Percentiles rank a stretch among this genome's conserved stretches.
Conservation (phyloP, 2,797 vertebrate species). For the Molossus alvarezi region DNA sequence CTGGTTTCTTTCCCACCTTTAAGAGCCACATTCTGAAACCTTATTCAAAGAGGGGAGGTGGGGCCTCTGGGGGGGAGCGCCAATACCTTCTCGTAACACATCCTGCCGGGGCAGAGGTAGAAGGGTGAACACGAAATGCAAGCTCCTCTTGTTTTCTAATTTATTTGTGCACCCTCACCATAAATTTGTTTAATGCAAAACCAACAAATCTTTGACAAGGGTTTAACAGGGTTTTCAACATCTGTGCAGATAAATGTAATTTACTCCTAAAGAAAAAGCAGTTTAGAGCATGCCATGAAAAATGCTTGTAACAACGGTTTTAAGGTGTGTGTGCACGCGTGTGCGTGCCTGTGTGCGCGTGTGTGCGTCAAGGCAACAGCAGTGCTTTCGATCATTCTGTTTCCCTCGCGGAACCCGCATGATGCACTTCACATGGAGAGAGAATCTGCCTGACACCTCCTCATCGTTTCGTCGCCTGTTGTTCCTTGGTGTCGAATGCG, state of each 20-base stretch:
- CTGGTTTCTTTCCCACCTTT: conserved; percentile 70
- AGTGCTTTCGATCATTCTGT: conserved; percentile 76
- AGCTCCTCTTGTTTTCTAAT: conserved; percentile 73
- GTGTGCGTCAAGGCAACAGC: conserved; percentile 60
- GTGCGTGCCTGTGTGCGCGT: neutral
- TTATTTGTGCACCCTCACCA: conserved; percentile 83
- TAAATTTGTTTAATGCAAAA: conserved; percentile 88
- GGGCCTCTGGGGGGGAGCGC: conserved; percentile 72
- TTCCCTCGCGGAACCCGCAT: conserved; percentile 63
- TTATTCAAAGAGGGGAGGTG: conserved; percentile 58
- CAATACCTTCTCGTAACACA: conserved; percentile 76
- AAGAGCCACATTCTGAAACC: conserved; percentile 61
- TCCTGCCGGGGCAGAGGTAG: conserved; percentile 77
- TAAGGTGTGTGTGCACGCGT: conserved; percentile 66
- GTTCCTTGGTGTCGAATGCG: neutral
- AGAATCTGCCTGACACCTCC: conserved; percentile 57
- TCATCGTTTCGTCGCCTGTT: conserved; percentile 27
- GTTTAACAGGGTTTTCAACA: conserved; percentile 87
- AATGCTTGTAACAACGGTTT: conserved; percentile 76
- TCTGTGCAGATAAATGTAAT: conserved; percentile 89
- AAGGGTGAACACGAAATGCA: conserved; percentile 82
- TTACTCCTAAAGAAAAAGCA: conserved; percentile 85
- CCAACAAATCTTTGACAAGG: conserved; percentile 87
- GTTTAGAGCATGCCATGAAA: conserved; percentile 79
- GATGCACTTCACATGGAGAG: conserved; percentile 48